Base-by-base conservation (phyloP, 2,888 invertebrate genomes). In the Orchesella flavescens region DNA sequence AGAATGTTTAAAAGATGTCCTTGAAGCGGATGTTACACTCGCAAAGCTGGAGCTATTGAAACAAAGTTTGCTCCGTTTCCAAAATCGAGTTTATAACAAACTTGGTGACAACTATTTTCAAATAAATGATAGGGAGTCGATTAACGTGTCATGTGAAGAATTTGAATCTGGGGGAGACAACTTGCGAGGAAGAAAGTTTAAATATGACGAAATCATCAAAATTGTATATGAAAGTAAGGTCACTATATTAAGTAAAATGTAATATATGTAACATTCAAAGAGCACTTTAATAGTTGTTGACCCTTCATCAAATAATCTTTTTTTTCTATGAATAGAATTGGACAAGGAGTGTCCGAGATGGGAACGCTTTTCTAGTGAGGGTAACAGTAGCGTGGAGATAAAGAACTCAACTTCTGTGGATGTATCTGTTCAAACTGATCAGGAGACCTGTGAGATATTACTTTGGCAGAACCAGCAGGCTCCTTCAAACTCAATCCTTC, bases 181-280 rank as follows among this genome's bases (percentile, higher is more conserved):
- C 2, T 4, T 69, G 78, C 13, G 24, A n/a, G 69, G 68, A 24
- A 19, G 49, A 55, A 80, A 65, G 34, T 73, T 80, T 43, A 21
- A 57, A 7, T 80, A 65, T 55, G 73, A 80, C 13, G 73, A 80
- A 43, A 53, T 80, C 19, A 57, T 73, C 19, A 80, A 80, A 44
- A 66, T 73, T 19, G 24, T 80, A 1, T 80, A 73, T 44, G 80
- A 80, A 72, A 80, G 80, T 80, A 80, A 80, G 72, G 3, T 15
- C 46, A 43, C 9, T 34, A 46, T 44, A 15, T 68, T 55, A 76
- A 76, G 21, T 17, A 72, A 57, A 3, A 23, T n/a, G 55, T 46
- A 7, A 21, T n/a, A 68, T n/a, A 10, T 7, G 5, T 13, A 9
- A 10, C 7, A 68, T 68, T 68, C 4, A 44, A 43, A 10, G n/a